A percentile compares a stretch with the other conserved stretches of the same genome.
Evolutionary conservation across 1,140 invertebrate species (phyloP).

Genomic region (Chrysomallon squamiferum): DNA sequence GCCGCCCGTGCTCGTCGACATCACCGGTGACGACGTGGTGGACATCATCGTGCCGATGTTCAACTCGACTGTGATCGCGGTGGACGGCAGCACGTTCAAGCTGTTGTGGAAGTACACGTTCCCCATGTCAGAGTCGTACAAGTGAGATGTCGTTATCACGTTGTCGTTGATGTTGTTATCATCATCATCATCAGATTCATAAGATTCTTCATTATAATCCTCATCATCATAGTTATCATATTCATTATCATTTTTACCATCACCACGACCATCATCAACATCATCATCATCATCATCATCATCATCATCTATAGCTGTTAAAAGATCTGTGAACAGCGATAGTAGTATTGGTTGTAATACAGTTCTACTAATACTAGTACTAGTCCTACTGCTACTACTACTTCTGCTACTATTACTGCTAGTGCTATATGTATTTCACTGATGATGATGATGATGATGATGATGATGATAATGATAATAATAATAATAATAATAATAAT

Average conservation of each 20-base stretch:
- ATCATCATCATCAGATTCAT: no score
- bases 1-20: constrained; percentile 77
- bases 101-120: constrained; percentile 78
- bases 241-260: neutral
- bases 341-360: neutral
- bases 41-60: constrained; percentile 79
- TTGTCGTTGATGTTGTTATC: no score
- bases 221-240: neutral
- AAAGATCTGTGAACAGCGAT: neutral
- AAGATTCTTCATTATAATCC: no score
- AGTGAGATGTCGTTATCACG: no score
- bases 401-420: no score
- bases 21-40: constrained; percentile 75
- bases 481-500: no score
- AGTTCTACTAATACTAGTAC: neutral
- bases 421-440: no score
- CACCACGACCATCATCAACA: neutral
- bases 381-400: no score
- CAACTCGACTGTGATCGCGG: constrained; percentile 76
- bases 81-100: constrained; percentile 73
- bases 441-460: no score
- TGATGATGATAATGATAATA: no score
- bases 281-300: neutral
- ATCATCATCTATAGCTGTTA: neutral
- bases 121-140: constrained; percentile 68